Base-by-base conservation (phyloP, 2,797 vertebrate genomes). In the Falco cherrug region DNA sequence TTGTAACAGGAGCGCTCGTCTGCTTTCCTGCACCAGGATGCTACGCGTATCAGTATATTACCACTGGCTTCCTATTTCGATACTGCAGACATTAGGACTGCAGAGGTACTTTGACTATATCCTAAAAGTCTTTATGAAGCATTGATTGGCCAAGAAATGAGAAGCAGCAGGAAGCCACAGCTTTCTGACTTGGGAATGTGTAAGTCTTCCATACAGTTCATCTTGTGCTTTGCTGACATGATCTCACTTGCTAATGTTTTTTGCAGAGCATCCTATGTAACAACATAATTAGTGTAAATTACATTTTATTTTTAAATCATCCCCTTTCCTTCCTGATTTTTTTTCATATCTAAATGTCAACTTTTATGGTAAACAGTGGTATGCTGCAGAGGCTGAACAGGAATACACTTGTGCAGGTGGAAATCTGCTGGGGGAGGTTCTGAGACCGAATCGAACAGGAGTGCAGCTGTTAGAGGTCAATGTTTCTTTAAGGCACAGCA, bases 271-370 rank as follows among this genome's bases (percentile, higher is more conserved):
- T 96, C 94, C 96, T 96, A 96, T 96, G 91, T 96, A 97, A 97
- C 96, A 94, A 94, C 89, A 95, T 97, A 97, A 97, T 97, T 97
- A 97, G 87, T 76, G 96, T 94, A 97, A 97, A 97, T 97, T 97
- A 79, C 95, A 95, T 96, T 97, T 96, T 97, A 96, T 97, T 96
- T 97, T 97, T 96, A 97, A 97, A 96, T 97, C 97, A 96, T 92
- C 87, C 87, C 89, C 87, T 97, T 97, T 97, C 97, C 96, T 97
- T 97, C 97, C 97, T 97, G 97, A 90, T 93, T 97, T 96, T 97
- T 96, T 97, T 96, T 95, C 94, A 67, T 85, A 71, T 91, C 95
- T 94, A 95, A 97, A 97, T 96, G 96, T 96, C 96, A 97, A 56
- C 91, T 95, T 97, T 87, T 95, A 92, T 89, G 94, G 63, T 96